Percentiles rank a stretch among this genome's conserved stretches.
Conservation (phyloP, 2,797 vertebrate species). For the Artibeus lituratus region DNA sequence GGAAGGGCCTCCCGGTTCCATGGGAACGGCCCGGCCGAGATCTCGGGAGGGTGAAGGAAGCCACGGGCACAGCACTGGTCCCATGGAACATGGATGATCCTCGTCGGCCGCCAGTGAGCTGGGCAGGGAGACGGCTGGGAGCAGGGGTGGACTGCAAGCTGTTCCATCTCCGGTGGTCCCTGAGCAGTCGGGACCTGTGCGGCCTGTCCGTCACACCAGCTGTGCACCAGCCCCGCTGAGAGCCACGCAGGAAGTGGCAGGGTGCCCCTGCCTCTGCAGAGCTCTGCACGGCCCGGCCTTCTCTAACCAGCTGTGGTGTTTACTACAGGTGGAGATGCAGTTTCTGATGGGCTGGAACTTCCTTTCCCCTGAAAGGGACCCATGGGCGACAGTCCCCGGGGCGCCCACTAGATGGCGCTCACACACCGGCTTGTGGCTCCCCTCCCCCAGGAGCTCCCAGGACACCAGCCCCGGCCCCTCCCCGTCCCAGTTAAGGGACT, state of each 20-base stretch:
- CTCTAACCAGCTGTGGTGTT: not conserved
- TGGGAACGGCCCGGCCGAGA: accelerated
- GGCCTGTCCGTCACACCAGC: not conserved
- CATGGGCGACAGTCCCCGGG: not conserved
- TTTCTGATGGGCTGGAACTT: not conserved
- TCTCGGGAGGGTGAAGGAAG: not conserved
- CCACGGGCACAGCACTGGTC: too few relatives aligned
- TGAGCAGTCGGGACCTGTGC: accelerated
- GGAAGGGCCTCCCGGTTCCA: too few relatives aligned
- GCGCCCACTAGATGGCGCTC: constrained; percentile 35
- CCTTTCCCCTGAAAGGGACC: not conserved
- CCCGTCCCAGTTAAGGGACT: accelerated
- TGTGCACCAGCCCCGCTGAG: too few relatives aligned
- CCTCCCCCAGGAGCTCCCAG: not conserved
- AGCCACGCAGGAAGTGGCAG: not conserved
- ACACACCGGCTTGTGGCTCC: not conserved
- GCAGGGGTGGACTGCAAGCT: not conserved
- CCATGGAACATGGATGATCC: not conserved
- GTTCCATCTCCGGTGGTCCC: not conserved
- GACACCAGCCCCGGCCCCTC: not conserved
- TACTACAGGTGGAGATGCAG: not conserved
- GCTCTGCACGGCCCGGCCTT: too few relatives aligned
- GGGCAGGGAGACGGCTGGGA: not conserved
- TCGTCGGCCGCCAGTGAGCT: not conserved
- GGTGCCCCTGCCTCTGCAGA: not conserved